Conservation (phyloP, 2,113 vertebrate genomes). For the Catharus minimus region DNA sequence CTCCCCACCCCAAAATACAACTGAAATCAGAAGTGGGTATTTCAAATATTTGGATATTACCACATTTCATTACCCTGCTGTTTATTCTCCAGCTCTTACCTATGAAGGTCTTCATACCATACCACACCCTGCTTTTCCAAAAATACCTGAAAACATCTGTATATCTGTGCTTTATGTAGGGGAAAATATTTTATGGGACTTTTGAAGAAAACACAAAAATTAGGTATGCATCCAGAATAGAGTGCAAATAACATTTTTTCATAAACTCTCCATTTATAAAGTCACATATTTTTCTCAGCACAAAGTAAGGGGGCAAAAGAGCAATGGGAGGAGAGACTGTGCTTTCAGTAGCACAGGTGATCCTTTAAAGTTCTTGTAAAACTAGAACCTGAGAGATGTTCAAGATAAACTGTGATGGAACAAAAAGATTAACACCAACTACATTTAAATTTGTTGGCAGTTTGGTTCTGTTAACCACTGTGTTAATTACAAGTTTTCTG, state of each 20-base stretch:
- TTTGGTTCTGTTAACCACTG: not conserved
- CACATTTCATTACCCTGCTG: not conserved
- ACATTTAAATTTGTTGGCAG: not conserved
- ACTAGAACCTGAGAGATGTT: slow-evolving; percentile 3
- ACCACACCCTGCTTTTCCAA: not conserved
- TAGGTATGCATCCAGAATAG: not conserved
- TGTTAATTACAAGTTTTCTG: not conserved
- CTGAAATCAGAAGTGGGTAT: not conserved
- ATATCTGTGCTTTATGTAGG: not conserved
- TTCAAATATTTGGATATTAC: not conserved
- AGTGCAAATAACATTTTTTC: not conserved
- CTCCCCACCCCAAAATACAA: not conserved
- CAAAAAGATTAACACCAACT: not conserved
- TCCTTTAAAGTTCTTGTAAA: not conserved
- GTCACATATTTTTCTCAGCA: not conserved
- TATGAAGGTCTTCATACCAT: not conserved
- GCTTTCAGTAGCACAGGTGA: not conserved
- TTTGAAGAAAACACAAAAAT: not conserved
- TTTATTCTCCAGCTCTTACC: not conserved
- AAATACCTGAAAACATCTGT: not conserved
- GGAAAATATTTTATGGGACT: not conserved
- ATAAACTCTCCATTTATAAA: not conserved
- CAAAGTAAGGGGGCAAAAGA: not conserved
- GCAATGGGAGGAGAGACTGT: not conserved
- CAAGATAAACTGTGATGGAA: not conserved